A percentile compares a stretch with the other conserved stretches of the same genome.
phyloP scores from a whole-genome alignment of 1,140 invertebrate genomes.

The Drosophila kikkawai region DNA sequence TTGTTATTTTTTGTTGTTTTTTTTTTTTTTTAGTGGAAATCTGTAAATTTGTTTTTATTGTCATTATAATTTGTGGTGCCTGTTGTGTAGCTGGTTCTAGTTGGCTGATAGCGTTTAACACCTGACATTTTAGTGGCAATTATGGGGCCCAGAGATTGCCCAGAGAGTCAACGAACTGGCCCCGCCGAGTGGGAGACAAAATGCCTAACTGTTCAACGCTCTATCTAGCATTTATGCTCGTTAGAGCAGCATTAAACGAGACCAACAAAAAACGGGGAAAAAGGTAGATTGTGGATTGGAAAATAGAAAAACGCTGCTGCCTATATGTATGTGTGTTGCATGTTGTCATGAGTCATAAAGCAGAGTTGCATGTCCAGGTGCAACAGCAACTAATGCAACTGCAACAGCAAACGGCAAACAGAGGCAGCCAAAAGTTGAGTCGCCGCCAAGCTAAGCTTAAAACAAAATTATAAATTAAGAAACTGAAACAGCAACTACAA shows the following conservation, averaged over 20 bases:
- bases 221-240: constrained; percentile 46
- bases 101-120: constrained; percentile 83
- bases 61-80: constrained; percentile 71
- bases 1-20: too few relatives aligned
- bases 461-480: constrained; percentile 77
- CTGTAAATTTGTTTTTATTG: constrained; percentile 83
- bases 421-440: constrained; percentile 48
- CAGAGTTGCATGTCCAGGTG: constrained; percentile 70
- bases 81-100: constrained; percentile 68
- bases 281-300: constrained; percentile 19
- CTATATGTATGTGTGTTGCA: constrained; percentile 56
- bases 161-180: constrained; percentile 71
- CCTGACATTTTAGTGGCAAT: constrained; percentile 83
- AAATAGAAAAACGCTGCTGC: constrained; percentile 52
- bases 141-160: constrained; percentile 53
- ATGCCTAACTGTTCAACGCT: constrained; percentile 51
- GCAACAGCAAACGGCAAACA: constrained; percentile 26
- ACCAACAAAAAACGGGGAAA: constrained; percentile 7
- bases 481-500: constrained; percentile 2
- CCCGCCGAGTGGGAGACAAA: constrained; percentile 48
- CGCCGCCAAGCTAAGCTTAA: constrained; percentile 63
- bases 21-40: constrained; percentile 73
- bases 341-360: constrained; percentile 83
- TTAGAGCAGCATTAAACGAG: constrained; percentile 48
- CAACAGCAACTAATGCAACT: constrained; percentile 40